phyloP scores from a whole-genome alignment of 2,113 vertebrate genomes.

The Macrotus californicus region DNA sequence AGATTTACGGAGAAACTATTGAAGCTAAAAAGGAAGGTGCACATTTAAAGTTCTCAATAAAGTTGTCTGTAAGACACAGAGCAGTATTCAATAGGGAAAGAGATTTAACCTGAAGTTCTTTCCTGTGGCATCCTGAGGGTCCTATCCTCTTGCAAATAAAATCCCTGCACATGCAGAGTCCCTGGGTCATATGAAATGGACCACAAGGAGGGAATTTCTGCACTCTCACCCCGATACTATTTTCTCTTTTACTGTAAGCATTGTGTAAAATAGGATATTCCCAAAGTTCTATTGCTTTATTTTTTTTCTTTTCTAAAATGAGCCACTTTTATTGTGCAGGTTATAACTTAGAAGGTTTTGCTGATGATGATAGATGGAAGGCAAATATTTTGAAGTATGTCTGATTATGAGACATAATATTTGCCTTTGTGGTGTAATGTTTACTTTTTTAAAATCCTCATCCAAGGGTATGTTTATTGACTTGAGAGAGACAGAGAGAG shows the following conservation, averaged over 20 bases:
- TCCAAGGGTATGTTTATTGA: no score
- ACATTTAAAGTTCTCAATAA: conserved; percentile 63
- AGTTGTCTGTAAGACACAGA: conserved; percentile 56
- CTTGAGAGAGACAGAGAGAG: no score
- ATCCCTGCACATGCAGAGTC: conserved; percentile 35
- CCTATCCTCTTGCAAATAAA: conserved; percentile 54
- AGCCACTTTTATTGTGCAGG: conserved; percentile 17
- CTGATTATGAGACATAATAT: conserved; percentile 41
- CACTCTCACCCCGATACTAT: not conserved
- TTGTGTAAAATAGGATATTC: not conserved
- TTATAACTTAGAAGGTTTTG: conserved; percentile 2
- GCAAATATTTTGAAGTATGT: conserved; percentile 41
- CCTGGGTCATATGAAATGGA: conserved; percentile 18
- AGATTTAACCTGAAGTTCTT: conserved; percentile 34
- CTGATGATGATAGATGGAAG: not conserved
- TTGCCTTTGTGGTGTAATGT: conserved; percentile 57
- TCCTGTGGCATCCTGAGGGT: conserved; percentile 1
- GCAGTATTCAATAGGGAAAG: conserved; percentile 50
- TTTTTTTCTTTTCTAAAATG: conserved; percentile 45
- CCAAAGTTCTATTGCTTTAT: not conserved
- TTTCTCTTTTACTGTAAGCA: not conserved
- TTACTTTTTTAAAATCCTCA: conserved; percentile 10
- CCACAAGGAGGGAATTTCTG: not conserved
- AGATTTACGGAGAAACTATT: conserved; percentile 67
- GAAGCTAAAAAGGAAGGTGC: conserved; percentile 63